These are phyloP conservation scores for Labroides dimidiatus DNA, from an alignment of 2,797 vertebrate species.

Conservation along the genomic window DNA sequence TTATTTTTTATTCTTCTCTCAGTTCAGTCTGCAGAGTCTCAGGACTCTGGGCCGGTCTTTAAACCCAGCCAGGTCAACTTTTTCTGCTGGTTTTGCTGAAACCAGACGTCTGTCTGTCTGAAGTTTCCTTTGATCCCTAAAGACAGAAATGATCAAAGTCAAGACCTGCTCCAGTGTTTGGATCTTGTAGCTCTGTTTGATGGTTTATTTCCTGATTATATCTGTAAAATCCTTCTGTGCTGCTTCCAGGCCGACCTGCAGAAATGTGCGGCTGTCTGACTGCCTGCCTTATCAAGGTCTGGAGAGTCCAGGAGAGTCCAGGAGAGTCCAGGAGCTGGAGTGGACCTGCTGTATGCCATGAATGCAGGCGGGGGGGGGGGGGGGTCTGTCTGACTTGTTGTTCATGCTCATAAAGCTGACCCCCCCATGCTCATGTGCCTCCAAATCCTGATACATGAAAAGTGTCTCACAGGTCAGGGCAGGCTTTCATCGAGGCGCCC, in stretches of 20 bases:
- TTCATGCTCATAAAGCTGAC: conserved; percentile 60
- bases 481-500: conserved; percentile 56
- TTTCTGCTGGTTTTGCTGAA: too few relatives aligned
- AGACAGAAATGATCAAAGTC: too few relatives aligned
- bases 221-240: neutral
- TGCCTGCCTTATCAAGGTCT: conserved; percentile 53
- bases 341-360: conserved; percentile 48
- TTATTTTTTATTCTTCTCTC: conserved; percentile 8
- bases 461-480: conserved; percentile 67
- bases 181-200: too few relatives aligned
- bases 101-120: too few relatives aligned
- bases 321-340: conserved; percentile 9
- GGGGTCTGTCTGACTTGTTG: conserved; percentile 62
- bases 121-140: too few relatives aligned
- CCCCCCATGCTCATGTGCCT: conserved; percentile 64
- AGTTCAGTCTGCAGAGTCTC: too few relatives aligned
- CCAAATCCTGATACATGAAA: conserved; percentile 63
- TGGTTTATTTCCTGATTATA: too few relatives aligned
- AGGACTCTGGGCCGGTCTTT: too few relatives aligned
- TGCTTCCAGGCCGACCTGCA: conserved; percentile 4
- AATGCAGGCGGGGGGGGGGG: conserved; percentile 44
- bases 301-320: conserved; percentile 28
- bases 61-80: too few relatives aligned
- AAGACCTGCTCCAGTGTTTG: too few relatives aligned
- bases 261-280: conserved; percentile 26